Evolutionary conservation across 2,113 vertebrate species (phyloP).

Genomic region (cat (Felis catus)): DNA sequence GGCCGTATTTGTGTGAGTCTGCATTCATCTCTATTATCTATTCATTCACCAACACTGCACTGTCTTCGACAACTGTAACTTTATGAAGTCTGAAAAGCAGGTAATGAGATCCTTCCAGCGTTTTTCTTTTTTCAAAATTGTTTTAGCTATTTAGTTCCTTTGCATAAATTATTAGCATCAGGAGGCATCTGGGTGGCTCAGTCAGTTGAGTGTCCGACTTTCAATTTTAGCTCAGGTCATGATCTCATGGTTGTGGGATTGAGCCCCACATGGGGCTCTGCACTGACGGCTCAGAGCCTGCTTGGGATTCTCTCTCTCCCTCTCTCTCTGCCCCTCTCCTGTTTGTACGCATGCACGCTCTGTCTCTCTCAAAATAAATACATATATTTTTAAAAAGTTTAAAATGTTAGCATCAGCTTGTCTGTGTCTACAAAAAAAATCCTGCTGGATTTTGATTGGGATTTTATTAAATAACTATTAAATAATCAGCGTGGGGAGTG

Average conservation of each 20-base stretch:
- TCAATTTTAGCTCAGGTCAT: no score
- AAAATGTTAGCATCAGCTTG: neutral
- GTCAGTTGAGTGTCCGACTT: no score
- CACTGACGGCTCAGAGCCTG: no score
- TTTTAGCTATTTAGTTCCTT: neutral
- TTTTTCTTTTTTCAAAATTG: neutral
- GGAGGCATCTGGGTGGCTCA: no score
- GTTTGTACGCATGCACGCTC: no score
- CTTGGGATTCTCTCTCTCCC: no score
- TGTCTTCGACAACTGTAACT: neutral
- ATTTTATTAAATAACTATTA: neutral
- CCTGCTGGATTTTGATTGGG: neutral
- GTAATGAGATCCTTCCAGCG: neutral
- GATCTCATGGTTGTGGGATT: no score
- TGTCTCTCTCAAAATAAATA: no score
- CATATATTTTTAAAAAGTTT: no score
- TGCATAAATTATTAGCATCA: neutral
- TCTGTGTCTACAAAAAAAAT: neutral
- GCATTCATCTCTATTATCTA: neutral
- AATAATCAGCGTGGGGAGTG: neutral
- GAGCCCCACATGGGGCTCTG: no score
- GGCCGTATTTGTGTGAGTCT: neutral
- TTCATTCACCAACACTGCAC: neutral
- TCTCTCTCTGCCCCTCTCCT: no score
- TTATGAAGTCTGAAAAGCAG: neutral